Evolutionary conservation across 1,140 invertebrate species (phyloP).

Genomic region (Venturia canescens): DNA sequence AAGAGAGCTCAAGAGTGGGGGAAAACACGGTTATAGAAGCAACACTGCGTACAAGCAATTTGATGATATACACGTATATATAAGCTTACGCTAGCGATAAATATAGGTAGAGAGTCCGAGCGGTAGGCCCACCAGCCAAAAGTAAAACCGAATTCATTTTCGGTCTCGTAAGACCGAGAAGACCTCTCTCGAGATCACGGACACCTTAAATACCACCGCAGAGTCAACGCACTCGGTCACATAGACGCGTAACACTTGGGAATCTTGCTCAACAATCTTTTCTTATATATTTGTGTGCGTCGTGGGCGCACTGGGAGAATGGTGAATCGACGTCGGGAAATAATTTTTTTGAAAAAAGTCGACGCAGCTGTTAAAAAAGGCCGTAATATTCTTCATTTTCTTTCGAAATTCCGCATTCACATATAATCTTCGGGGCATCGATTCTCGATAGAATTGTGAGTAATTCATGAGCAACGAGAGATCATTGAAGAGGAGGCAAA

Average conservation of each 20-base stretch:
- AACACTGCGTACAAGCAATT: background rate
- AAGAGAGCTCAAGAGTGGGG: conserved; percentile 28
- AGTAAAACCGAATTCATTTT: conserved; percentile 76
- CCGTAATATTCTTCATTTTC: no score
- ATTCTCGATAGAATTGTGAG: no score
- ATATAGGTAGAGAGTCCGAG: background rate
- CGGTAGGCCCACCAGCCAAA: conserved; percentile 64
- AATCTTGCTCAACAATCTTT: conserved; percentile 37
- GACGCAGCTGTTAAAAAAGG: no score
- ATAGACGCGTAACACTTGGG: conserved; percentile 16
- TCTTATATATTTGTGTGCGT: background rate
- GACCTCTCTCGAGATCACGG: conserved; percentile 31
- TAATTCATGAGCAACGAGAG: no score
- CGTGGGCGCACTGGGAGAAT: no score
- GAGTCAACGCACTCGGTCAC: conserved; percentile 33
- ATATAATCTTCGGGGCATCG: no score
- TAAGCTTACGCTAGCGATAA: background rate
- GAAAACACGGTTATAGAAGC: conserved; percentile 13
- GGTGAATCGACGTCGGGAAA: no score
- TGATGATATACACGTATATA: background rate
- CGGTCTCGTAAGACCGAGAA: conserved; percentile 62
- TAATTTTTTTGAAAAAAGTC: no score
- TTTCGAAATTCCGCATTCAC: no score
- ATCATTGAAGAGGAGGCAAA: no score
- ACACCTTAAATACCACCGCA: background rate